Evolutionary conservation across 2,888 invertebrate genomes (phyloP), one percentile per base, ranked within the genome.

Genomic region (Prosopocoilus inquinatus): DNA sequence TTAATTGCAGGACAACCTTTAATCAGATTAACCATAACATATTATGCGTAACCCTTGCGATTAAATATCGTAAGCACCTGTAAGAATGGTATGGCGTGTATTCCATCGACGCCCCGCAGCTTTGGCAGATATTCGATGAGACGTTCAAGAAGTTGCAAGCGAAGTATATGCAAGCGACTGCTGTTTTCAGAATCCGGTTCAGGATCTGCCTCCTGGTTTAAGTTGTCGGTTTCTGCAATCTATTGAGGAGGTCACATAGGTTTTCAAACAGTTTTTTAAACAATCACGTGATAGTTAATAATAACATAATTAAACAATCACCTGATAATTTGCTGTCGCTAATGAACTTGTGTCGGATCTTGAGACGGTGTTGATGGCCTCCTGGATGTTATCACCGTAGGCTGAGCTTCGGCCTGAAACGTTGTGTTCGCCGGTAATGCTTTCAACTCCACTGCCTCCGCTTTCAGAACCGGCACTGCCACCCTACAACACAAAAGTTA

Each of bases 371-470:
- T 69, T 74, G 35, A 74, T 72, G 16, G 80, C 75, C 66, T 86
- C 86, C 55, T 82, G 81, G 33, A 81, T 79, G 63, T 81, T 82
- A 70, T 90, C 90, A 67, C 94, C 95, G 73, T 95, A 95, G 1
- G 92, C 91, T 66, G 94, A 94, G 79, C 94, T 95, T 38, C 94
- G 83, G 4, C 94, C 95, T n/a, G 94, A 94, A 8, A 91, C 93
- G 69, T 84, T 86, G 64, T 85, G 85, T 68, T 85, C 85, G n/a
- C 94, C 93, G 15, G 91, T 91, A 67, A 94, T 92, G 70, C 94
- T 94, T 72, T 95, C 95, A 20, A 91, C 92, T 28, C 90, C 94
- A 70, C 94, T 94, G 55, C 92, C 94, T 33, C 94, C 94, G 76
- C 93, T 94, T 73, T 95, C 95, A 9, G 91, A 91, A 51, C 91